phyloP scores from a whole-genome alignment of 1,140 invertebrate species.

The Glossosoma conforme region DNA sequence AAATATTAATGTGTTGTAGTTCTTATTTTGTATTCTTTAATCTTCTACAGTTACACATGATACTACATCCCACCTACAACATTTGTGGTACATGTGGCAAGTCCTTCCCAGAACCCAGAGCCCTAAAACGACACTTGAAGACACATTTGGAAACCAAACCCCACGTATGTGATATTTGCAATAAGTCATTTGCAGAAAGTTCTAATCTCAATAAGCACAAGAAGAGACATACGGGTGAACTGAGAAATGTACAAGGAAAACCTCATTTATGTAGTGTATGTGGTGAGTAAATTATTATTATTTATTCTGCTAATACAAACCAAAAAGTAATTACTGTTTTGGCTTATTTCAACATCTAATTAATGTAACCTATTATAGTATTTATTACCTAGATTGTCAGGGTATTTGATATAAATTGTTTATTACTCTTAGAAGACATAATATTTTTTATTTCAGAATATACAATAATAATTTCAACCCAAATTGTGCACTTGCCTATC shows the following conservation, averaged over 20 bases:
- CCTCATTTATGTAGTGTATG: conserved; percentile 45
- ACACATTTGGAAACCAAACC: conserved; percentile 44
- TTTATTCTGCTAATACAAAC: background rate
- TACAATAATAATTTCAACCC: too few relatives aligned
- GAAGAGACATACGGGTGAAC: conserved; percentile 49
- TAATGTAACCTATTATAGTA: background rate
- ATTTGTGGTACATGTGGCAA: conserved; percentile 14
- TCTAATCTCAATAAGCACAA: conserved; percentile 49
- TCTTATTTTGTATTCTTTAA: conserved; percentile 13
- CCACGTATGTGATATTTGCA: conserved; percentile 47
- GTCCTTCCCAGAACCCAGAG: conserved; percentile 35
- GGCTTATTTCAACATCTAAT: background rate
- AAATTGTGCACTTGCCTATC: too few relatives aligned
- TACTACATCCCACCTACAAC: conserved; percentile 37
- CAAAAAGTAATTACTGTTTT: background rate
- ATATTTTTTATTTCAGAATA: too few relatives aligned
- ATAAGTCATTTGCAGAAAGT: conserved; percentile 50
- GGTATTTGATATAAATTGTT: too few relatives aligned
- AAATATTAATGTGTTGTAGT: background rate
- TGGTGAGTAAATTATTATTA: conserved; percentile 24
- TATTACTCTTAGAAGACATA: too few relatives aligned
- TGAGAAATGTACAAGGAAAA: conserved; percentile 44
- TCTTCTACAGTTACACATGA: conserved; percentile 38
- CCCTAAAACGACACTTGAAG: conserved; percentile 45
- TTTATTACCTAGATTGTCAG: background rate